These are phyloP conservation scores for Trichogramma dendrolimi DNA, from an alignment of 2,888 invertebrate species.

Conservation along the genomic window DNA sequence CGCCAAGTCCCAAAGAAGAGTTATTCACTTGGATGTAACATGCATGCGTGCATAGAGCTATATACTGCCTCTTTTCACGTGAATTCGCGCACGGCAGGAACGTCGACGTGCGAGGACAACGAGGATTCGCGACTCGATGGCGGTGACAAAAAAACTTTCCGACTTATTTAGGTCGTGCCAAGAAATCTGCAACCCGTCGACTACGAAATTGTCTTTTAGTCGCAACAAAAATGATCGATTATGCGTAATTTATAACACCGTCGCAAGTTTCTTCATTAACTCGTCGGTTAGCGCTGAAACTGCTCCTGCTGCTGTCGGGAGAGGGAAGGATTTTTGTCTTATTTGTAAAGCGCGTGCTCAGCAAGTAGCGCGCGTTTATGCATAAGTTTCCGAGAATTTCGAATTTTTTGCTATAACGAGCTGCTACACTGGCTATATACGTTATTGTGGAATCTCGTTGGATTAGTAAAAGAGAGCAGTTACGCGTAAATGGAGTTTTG, in stretches of 20 bases:
- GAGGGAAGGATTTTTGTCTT: conserved; percentile 6
- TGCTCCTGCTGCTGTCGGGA: conserved; percentile 3
- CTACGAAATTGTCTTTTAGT: too few species aligned
- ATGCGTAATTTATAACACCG: too few species aligned
- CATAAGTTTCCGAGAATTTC: conserved; percentile 1
- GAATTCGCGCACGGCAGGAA: background rate
- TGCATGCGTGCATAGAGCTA: background rate
- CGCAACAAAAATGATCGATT: too few species aligned
- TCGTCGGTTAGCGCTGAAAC: too few species aligned
- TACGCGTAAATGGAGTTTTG: conserved; percentile 10
- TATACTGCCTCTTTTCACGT: background rate
- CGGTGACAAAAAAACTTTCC: conserved; percentile 9
- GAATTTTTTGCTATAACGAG: background rate
- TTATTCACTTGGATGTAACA: too few species aligned
- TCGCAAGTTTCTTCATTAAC: too few species aligned
- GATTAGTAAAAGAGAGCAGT: background rate
- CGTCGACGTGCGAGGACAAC: background rate
- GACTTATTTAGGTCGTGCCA: conserved; percentile 22
- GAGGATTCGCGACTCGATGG: background rate
- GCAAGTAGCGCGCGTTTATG: conserved; percentile 4
- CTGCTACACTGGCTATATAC: too few species aligned
- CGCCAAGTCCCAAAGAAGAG: too few species aligned
- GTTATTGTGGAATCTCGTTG: background rate
- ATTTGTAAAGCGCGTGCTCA: background rate
- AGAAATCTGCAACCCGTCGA: conserved; percentile 15